These are phyloP conservation scores for Fabriciana adippe DNA, from an alignment of 2,888 invertebrate genomes.

Conservation along the genomic window DNA sequence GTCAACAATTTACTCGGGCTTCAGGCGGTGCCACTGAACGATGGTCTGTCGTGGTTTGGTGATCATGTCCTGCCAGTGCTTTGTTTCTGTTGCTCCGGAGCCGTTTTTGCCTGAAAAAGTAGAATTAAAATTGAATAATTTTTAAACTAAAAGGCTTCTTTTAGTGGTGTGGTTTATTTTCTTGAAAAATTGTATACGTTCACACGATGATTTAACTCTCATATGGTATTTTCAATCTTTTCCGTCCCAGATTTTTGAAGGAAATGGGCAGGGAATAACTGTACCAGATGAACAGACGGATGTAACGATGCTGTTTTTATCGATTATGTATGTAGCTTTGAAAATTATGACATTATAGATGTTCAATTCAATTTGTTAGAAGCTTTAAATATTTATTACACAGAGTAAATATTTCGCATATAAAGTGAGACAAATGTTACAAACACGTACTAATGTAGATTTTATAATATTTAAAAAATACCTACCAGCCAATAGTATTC, in stretches of 20 bases:
- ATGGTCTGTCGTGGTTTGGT: slow-evolving; percentile 97
- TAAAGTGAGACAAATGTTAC: background rate
- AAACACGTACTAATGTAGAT: background rate
- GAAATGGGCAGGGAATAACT: too few species aligned
- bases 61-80: slow-evolving; percentile 99
- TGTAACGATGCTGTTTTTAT: too few species aligned
- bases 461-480: background rate
- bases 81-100: slow-evolving; percentile 96
- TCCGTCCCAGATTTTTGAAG: too few species aligned
- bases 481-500: slow-evolving; percentile 95
- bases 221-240: too few species aligned
- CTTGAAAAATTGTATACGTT: background rate
- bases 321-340: too few species aligned
- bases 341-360: too few species aligned
- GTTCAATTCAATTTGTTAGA: too few species aligned
- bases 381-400: too few species aligned
- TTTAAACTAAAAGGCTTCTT: background rate
- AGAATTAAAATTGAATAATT: slow-evolving; percentile 43
- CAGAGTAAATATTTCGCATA: background rate
- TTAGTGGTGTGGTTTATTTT: background rate
- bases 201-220: too few species aligned
- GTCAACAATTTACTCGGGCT: slow-evolving; percentile 88
- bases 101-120: slow-evolving; percentile 92
- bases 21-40: slow-evolving; percentile 98
- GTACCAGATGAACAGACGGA: too few species aligned